Evolutionary conservation across 1,140 invertebrate species (phyloP), one percentile per base, ranked within the genome.

Genomic region (Dufourea novaeangliae): DNA sequence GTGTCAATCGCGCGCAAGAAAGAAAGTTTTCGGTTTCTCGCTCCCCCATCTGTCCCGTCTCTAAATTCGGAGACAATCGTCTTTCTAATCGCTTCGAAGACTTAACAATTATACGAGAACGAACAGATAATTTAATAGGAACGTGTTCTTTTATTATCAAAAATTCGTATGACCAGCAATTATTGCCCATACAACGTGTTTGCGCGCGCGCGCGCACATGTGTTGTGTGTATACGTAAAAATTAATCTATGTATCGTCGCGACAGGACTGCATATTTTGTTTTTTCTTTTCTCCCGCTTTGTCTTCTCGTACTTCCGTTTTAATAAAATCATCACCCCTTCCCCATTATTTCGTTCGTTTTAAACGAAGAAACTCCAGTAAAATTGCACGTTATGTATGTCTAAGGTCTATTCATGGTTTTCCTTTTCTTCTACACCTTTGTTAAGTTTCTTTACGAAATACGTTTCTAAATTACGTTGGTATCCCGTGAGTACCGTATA

Each of bases 111-210:
- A n/a, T 78, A 83, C 68, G 78, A 80, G 56, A 85, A 86, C 82
- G 83, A 82, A 82, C 75, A 79, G 71, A 85, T 85, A 72, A 82
- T 86, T 79, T 69, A 79, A 79, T 85, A 86, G 83, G 84, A 86
- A 86, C 83, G 83, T 86, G 59, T 71, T 75, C 22, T 44, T 66
- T 85, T 82, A 84, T 85, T 85, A 84, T 85, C 64, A 84, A 85
- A 85, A 84, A 71, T 85, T 73, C 64, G 73, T 81, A 85, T 79
- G 78, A 80, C 77, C 70, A 69, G 67, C 83, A 62, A 66, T 71
- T 79, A 79, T 80, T 80, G 73, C 73, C 66, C 66, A 77, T 77
- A 80, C 62, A 83, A 72, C 71, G 41, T 69, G 74, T 62, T 25
- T 50, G 17, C 44, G 20, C 8, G 8, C 34, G n/a, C n/a, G n/a